These are phyloP conservation scores for Trachythela sp. DNA, from an alignment of 64 coral and sea anemone species.

Conservation along the genomic window DNA sequence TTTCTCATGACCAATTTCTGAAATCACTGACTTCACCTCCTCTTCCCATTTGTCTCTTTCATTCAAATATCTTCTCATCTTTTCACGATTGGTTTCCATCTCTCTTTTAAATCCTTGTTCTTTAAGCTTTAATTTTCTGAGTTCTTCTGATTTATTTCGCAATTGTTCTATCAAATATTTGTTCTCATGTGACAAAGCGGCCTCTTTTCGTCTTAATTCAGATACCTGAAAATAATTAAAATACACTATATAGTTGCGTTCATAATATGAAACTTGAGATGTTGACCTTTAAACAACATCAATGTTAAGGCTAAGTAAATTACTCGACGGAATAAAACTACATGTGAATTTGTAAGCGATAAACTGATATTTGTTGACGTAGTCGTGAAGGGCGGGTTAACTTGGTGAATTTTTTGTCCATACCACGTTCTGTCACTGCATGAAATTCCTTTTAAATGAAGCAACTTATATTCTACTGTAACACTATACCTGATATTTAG, in stretches of 20 bases:
- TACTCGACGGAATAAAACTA: no score
- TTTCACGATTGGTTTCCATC: neutral
- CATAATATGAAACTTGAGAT: no score
- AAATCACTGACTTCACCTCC: neutral
- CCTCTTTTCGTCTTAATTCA: neutral
- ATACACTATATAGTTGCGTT: neutral
- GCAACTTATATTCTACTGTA: no score
- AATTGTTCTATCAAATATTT: neutral
- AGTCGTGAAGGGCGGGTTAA: no score
- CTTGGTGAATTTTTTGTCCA: no score
- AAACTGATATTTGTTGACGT: no score
- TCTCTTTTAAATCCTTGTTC: neutral
- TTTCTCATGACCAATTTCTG: neutral
- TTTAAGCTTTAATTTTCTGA: neutral
- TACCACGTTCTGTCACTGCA: no score
- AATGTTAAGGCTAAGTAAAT: no score
- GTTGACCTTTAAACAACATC: no score
- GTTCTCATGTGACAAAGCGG: neutral
- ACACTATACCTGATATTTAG: neutral
- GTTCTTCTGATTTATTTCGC: neutral
- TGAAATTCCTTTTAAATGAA: no score
- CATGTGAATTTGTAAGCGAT: no score
- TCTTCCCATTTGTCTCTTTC: slow-evolving; percentile 2
- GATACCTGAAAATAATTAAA: neutral
- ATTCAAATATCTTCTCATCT: neutral